Evolutionary conservation across 2,113 vertebrate genomes (phyloP).

Genomic region (Sander lucioperca): DNA sequence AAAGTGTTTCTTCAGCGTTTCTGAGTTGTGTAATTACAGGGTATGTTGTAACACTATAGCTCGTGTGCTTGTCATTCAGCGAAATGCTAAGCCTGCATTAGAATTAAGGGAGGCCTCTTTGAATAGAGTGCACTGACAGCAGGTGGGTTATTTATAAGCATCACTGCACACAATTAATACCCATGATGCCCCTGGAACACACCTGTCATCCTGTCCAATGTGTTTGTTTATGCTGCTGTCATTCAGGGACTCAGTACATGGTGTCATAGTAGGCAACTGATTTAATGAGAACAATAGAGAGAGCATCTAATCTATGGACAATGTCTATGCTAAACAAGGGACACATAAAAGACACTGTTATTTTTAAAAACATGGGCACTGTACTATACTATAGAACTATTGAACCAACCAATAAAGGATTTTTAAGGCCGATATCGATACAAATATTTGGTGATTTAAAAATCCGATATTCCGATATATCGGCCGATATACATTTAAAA

Average conservation of each 20-base stretch:
- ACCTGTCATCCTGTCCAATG: slow-evolving; percentile 28
- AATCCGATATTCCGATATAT: too few relatives aligned
- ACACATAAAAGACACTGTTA: background rate
- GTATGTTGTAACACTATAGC: background rate
- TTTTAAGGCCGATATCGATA: too few relatives aligned
- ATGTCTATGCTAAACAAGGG: background rate
- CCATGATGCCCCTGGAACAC: slow-evolving; percentile 47
- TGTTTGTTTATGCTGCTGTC: slow-evolving; percentile 33
- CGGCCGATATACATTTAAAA: too few relatives aligned
- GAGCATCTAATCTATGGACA: background rate
- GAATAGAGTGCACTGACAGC: slow-evolving; percentile 46
- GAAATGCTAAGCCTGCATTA: slow-evolving; percentile 49
- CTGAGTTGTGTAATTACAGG: background rate
- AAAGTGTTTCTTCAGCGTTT: background rate
- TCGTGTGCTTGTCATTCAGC: slow-evolving; percentile 29
- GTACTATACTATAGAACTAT: background rate
- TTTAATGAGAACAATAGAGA: slow-evolving; percentile 9
- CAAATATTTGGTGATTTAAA: too few relatives aligned
- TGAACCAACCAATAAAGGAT: too few relatives aligned
- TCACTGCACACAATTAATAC: slow-evolving; percentile 48
- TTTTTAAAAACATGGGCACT: background rate
- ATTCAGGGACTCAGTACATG: slow-evolving; percentile 21
- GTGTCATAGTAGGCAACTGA: background rate
- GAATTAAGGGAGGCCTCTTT: slow-evolving; percentile 59
- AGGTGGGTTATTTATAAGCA: slow-evolving; percentile 69